Conservation (phyloP, 2,797 vertebrate genomes). For the Capromys pilorides region DNA sequence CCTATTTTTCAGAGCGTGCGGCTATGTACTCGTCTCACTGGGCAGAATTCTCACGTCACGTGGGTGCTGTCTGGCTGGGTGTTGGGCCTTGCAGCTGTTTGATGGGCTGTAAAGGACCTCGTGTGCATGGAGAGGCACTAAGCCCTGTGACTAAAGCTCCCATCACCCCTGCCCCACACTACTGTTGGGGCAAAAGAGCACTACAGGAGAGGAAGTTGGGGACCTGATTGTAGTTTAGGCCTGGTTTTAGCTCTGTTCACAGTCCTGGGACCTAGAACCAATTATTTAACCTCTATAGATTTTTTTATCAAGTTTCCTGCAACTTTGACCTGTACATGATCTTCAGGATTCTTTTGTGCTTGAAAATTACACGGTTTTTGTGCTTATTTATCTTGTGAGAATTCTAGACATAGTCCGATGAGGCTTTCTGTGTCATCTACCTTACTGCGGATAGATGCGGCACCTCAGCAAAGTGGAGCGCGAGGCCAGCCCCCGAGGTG, state of each 20-base stretch:
- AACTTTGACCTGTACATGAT: background rate
- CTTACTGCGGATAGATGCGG: background rate
- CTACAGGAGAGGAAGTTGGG: background rate
- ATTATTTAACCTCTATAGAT: background rate
- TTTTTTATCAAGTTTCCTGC: background rate
- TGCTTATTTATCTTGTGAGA: background rate
- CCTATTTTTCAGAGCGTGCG: background rate
- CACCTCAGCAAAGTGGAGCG: background rate
- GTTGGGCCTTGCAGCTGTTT: background rate
- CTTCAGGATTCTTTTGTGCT: background rate
- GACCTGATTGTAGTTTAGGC: background rate
- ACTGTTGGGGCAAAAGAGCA: background rate
- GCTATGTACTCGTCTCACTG: background rate
- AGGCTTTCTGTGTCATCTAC: background rate
- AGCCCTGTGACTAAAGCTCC: rapidly evolving
- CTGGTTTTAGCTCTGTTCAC: background rate
- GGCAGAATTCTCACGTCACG: background rate
- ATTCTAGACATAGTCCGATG: background rate
- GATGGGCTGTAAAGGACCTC: background rate
- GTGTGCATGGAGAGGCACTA: background rate
- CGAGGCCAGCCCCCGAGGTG: background rate
- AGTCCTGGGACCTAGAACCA: background rate
- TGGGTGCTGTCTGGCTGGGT: background rate
- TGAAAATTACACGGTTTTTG: background rate
- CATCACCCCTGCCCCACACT: background rate